Percentiles rank a stretch among this genome's conserved stretches.
Conservation (phyloP, 1,140 invertebrate genomes). For the Bombus waltoni region DNA sequence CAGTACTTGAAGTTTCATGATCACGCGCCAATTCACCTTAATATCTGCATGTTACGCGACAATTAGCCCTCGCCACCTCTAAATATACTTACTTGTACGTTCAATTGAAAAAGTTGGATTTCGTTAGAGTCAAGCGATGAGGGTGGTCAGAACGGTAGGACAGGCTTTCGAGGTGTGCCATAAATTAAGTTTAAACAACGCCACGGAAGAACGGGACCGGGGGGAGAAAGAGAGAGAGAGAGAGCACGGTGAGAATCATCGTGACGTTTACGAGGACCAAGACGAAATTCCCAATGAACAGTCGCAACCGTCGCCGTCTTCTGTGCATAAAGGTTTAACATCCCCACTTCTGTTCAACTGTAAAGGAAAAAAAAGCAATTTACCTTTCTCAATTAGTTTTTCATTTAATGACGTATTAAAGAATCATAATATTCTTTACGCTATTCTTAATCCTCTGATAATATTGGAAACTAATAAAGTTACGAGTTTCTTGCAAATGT, state of each 20-base stretch:
- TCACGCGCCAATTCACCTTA: not conserved
- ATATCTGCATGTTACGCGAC: not conserved
- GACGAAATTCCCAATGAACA: conserved; percentile 85
- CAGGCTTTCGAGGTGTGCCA: conserved; percentile 99
- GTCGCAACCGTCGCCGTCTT: conserved; percentile 78
- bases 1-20: conserved; percentile 39
- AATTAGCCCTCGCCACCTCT: not conserved
- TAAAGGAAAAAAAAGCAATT: not conserved
- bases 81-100: conserved; percentile 28
- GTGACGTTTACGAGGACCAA: conserved; percentile 85
- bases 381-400: no score
- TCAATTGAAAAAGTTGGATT: conserved; percentile 55
- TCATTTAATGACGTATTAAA: not conserved
- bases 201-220: conserved; percentile 69
- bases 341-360: conserved; percentile 7
- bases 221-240: conserved; percentile 65
- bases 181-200: conserved; percentile 89
- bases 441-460: not conserved
- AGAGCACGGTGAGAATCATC: conserved; percentile 82
- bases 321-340: conserved; percentile 78
- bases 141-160: conserved; percentile 97
- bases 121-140: conserved; percentile 97
- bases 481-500: not conserved
- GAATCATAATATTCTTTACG: not conserved
- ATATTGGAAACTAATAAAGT: not conserved